A percentile compares a stretch with the other conserved stretches of the same genome.
Evolutionary conservation across 1,140 invertebrate species (phyloP).

Genomic region (Ceratina calcarata): DNA sequence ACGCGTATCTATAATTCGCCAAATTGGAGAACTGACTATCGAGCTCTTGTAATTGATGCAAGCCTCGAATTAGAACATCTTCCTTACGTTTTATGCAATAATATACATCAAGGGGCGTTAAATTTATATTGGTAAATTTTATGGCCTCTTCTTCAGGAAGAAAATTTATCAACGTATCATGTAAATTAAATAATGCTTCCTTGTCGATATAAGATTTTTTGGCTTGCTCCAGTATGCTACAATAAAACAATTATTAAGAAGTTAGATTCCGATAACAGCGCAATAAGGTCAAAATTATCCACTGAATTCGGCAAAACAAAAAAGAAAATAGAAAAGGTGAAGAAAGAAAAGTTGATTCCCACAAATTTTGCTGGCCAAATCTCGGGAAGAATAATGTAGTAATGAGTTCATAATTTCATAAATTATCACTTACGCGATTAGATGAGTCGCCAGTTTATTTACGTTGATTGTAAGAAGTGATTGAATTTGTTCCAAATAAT

Average conservation of each 20-base stretch:
- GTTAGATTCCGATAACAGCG: no score
- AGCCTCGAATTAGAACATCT: constrained; percentile 61
- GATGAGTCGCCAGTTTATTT: constrained; percentile 61
- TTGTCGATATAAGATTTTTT: constrained; percentile 52
- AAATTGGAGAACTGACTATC: constrained; percentile 69
- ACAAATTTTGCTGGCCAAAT: no score
- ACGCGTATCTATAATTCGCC: constrained; percentile 52
- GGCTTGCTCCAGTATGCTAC: constrained; percentile 58
- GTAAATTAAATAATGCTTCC: constrained; percentile 58
- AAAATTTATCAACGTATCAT: constrained; percentile 66
- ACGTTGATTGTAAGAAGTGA: constrained; percentile 66
- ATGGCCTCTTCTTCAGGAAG: constrained; percentile 35
- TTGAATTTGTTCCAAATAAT: constrained; percentile 55
- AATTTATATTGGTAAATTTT: not conserved
- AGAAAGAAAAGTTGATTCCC: no score
- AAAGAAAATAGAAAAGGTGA: no score
- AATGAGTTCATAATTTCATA: not conserved
- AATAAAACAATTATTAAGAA: constrained; percentile 21
- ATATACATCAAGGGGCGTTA: constrained; percentile 70
- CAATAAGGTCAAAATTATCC: no score
- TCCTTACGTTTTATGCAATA: constrained; percentile 71
- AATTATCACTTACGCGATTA: constrained; percentile 67
- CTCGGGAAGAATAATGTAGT: no score
- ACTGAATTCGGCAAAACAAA: no score
- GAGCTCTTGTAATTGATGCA: constrained; percentile 73